Conservation (phyloP, 2,888 invertebrate species). For the Dicranocentrus wangi region DNA sequence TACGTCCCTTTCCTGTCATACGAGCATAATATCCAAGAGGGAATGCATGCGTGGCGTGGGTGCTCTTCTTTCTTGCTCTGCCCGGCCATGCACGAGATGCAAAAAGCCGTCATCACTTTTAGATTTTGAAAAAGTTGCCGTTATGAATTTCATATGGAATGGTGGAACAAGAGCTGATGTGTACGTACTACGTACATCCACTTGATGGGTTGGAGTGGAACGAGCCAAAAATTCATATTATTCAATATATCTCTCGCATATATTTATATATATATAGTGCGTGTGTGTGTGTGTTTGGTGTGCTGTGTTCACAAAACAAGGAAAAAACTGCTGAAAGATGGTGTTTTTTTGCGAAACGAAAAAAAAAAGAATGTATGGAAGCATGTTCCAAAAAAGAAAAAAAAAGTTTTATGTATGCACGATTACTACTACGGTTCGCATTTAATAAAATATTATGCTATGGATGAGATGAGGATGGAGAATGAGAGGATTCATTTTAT, state of each 20-base stretch:
- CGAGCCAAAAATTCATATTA: not conserved
- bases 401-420: not conserved
- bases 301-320: too few relatives aligned
- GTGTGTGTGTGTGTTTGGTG: too few relatives aligned
- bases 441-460: constrained; percentile 35
- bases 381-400: not conserved
- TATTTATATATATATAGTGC: too few relatives aligned
- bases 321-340: not conserved
- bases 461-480: too few relatives aligned
- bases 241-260: too few relatives aligned
- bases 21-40: constrained; percentile 17
- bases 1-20: constrained; percentile 7
- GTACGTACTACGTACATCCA: not conserved
- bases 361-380: not conserved
- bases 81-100: not conserved
- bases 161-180: too few relatives aligned
- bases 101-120: constrained; percentile 25
- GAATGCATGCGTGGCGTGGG: constrained; percentile 21
- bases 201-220: not conserved
- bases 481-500: too few relatives aligned
- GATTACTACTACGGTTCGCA: constrained; percentile 42
- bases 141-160: not conserved
- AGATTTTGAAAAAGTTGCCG: not conserved
- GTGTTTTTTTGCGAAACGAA: not conserved
- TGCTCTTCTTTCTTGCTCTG: not conserved